Percentiles rank a stretch among this genome's conserved stretches.
phyloP scores from a whole-genome alignment of 2,888 invertebrate genomes.

The Incurvaria masculella region DNA sequence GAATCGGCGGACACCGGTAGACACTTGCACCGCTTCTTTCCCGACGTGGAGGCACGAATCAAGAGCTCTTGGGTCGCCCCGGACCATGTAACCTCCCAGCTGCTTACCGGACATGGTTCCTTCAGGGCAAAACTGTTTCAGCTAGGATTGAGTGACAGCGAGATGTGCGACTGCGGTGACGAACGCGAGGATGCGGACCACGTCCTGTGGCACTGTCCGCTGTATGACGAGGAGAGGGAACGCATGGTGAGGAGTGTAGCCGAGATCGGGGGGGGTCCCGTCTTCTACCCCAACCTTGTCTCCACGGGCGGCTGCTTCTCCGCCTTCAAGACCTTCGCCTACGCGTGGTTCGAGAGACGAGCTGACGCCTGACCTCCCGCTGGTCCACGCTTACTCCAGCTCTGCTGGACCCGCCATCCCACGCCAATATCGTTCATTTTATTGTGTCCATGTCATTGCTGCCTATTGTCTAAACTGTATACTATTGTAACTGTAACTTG shows the following conservation, averaged over 20 bases:
- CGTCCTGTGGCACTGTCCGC: background rate
- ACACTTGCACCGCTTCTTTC: conserved; percentile 1
- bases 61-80: conserved; percentile 3
- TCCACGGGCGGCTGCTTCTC: too few species aligned
- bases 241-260: background rate
- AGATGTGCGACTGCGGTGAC: conserved; percentile 21
- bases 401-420: too few species aligned
- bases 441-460: too few species aligned
- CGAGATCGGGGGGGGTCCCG: background rate
- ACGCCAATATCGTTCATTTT: too few species aligned
- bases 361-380: too few species aligned
- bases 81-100: conserved; percentile 6
- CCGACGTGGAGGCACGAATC: conserved; percentile 1
- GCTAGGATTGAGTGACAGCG: conserved; percentile 24
- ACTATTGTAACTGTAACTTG: too few species aligned
- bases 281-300: background rate
- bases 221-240: background rate
- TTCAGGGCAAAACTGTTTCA: conserved; percentile 5
- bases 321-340: too few species aligned
- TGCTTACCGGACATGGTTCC: conserved; percentile 9
- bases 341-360: too few species aligned
- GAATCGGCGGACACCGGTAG: background rate
- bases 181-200: background rate
- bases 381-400: too few species aligned
- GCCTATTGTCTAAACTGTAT: too few species aligned